Conservation (phyloP, 2,113 vertebrate species). For the Antechinus flavipes region DNA sequence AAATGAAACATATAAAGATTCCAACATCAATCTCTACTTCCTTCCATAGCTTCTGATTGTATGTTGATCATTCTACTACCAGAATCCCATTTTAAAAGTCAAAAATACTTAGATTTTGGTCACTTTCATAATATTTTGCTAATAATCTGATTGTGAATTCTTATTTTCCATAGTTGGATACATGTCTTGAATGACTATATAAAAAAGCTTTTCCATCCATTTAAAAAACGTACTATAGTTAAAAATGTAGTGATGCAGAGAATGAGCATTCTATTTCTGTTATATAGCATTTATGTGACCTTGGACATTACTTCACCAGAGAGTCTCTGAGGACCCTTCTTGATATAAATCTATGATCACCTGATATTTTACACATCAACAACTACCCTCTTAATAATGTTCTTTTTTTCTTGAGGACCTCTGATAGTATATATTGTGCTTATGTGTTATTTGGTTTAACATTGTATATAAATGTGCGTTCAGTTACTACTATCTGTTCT, state of each 20-base stretch:
- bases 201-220: neutral
- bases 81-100: neutral
- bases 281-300: neutral
- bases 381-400: neutral
- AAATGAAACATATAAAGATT: neutral
- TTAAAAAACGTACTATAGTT: neutral
- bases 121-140: neutral
- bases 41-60: neutral
- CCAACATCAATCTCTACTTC: neutral
- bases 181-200: neutral
- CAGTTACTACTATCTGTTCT: neutral
- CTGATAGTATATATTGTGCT: neutral
- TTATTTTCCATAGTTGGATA: neutral
- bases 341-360: neutral
- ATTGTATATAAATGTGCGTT: neutral
- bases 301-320: neutral
- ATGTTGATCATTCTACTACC: neutral
- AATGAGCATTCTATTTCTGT: neutral
- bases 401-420: neutral
- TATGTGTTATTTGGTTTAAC: neutral
- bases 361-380: neutral
- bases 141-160: neutral
- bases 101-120: neutral
- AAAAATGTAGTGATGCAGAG: neutral
- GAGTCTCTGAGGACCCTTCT: neutral